Conservation (phyloP, 2,113 vertebrate species). For the Hassar affinis region DNA sequence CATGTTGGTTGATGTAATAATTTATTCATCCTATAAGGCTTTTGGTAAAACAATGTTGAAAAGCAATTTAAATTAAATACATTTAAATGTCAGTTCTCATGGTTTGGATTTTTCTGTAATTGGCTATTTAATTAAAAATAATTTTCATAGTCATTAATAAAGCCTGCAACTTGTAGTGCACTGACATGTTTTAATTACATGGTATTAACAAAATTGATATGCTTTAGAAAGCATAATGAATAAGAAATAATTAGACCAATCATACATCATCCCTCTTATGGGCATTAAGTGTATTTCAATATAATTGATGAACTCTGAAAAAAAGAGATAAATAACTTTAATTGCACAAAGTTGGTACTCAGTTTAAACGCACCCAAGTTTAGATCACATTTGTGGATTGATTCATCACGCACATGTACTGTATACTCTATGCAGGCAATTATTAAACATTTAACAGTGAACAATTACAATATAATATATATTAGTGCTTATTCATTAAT, state of each 20-base stretch:
- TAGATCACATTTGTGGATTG: constrained; percentile 68
- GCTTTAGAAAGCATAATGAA: constrained; percentile 99
- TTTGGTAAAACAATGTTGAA: constrained; percentile 99
- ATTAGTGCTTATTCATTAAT: background rate
- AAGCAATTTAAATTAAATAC: constrained; percentile 99
- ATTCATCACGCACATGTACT: constrained; percentile 17
- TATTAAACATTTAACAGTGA: constrained; percentile 70
- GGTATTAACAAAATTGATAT: constrained; percentile 99
- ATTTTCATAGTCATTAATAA: constrained; percentile 99
- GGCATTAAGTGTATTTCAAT: constrained; percentile 81
- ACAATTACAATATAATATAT: constrained; percentile 14
- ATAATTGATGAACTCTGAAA: constrained; percentile 79
- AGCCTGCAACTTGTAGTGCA: constrained; percentile 99
- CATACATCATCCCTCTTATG: constrained; percentile 97
- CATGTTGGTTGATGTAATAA: constrained; percentile 95
- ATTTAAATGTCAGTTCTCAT: constrained; percentile 99
- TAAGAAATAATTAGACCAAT: constrained; percentile 99
- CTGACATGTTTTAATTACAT: constrained; percentile 99
- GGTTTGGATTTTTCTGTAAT: constrained; percentile 99
- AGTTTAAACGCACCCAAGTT: constrained; percentile 66
- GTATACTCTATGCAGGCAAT: constrained; percentile 41
- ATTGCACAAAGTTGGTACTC: constrained; percentile 73
- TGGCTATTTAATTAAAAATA: constrained; percentile 99
- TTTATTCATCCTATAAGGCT: constrained; percentile 99
- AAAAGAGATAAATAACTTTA: constrained; percentile 82